A percentile compares a stretch with the other conserved stretches of the same genome.
These are phyloP conservation scores for Hucho hucho DNA, from an alignment of 2,113 vertebrate genomes.

Conservation along the genomic window DNA sequence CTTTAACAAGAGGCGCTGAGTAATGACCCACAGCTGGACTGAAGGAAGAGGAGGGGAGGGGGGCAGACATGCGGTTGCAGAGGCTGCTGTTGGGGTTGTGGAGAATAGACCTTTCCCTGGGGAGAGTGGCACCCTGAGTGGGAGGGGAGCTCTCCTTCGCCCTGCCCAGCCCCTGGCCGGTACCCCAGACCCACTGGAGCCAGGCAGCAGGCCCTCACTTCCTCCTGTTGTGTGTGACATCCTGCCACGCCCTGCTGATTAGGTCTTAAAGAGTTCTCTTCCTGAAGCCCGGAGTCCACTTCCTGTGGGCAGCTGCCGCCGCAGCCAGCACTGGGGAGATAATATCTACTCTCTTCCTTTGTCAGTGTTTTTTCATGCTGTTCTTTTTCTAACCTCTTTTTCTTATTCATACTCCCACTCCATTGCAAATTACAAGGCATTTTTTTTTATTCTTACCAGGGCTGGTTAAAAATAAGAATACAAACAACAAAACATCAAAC, in stretches of 20 bases:
- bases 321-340: conserved; percentile 44
- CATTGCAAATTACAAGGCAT: conserved; percentile 31
- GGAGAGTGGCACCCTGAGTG: too few relatives aligned
- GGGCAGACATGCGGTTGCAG: too few relatives aligned
- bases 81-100: too few relatives aligned
- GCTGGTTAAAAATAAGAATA: conserved; percentile 28
- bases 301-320: conserved; percentile 44
- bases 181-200: conserved; percentile 69
- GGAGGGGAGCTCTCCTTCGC: too few relatives aligned
- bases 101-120: too few relatives aligned
- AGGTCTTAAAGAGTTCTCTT: conserved; percentile 39
- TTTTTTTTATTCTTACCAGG: not conserved
- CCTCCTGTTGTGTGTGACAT: conserved; percentile 69
- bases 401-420: conserved; percentile 3
- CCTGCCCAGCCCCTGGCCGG: conserved; percentile 41
- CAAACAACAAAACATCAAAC: not conserved
- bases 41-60: too few relatives aligned
- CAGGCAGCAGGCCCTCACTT: conserved; percentile 60
- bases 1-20: conserved; percentile 19
- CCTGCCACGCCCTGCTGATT: conserved; percentile 64
- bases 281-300: conserved; percentile 43
- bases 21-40: conserved; percentile 15
- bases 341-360: conserved; percentile 33
- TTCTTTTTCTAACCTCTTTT: conserved; percentile 10
- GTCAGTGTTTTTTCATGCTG: not conserved